Base-by-base conservation (phyloP, 1,140 invertebrate species). In the Drosophila prosaltans region DNA sequence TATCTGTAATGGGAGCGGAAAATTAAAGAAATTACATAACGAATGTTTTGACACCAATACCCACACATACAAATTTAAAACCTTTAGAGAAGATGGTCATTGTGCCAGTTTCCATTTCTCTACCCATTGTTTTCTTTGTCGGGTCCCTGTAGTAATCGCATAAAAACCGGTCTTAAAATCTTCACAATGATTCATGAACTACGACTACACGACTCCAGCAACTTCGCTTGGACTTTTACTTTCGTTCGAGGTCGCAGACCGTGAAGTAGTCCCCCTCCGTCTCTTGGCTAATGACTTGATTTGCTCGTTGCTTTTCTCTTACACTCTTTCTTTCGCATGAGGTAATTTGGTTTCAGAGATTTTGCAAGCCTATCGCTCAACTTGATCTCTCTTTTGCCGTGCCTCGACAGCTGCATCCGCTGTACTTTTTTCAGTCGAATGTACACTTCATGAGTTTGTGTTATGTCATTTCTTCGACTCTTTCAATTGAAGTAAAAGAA, bases 181-280 rank as follows among this genome's bases (percentile, higher is more conserved):
- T 82, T 83, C 69, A 54, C 61, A 63, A 68, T 88, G 84, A 88
- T 69, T 88, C 83, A 88, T 65, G 69, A 61, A 73, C 59, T 55
- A 48, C 78, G 45, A 51, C 21, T 26, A 51, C 45, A 51, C 45
- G 45, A 51, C 45, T 51, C 26, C 2, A 51, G 3, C 45, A 6
- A 48, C n/a, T 16, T 48, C 16, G 45, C 16, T 43, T 61, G 45
- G 72, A 81, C 84, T 89, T 89, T 89, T 89, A 89, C 84, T 89
- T 89, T 89, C 84, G 78, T 89, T 89, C 74, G 84, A 89, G 84
- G 84, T 89, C 84, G 84, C 84, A 78, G 80, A 80, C 83, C 84
- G 80, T 83, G 57, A 69, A 57, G n/a, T 24, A 66, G 26, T 26
- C 45, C 21, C 45, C 45, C 45, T 21, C 45, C 32, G 16, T 59